A percentile compares a stretch with the other conserved stretches of the same genome.
Evolutionary conservation across 1,140 invertebrate genomes (phyloP).

Genomic region (Leptopilina clavipes): DNA sequence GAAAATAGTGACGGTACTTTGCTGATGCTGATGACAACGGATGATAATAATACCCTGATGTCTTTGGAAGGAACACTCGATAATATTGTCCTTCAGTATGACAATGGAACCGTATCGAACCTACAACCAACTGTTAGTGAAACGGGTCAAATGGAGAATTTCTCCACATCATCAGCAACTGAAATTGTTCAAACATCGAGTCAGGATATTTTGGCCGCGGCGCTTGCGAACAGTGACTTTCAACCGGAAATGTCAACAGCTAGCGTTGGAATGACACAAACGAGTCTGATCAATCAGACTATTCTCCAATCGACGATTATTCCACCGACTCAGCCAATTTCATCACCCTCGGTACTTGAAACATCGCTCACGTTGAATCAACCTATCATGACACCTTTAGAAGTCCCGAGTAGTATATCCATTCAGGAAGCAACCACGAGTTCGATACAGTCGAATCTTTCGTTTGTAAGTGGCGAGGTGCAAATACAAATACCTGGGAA

Average conservation of each 20-base stretch:
- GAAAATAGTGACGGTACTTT: conserved; percentile 80
- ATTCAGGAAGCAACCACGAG: conserved; percentile 67
- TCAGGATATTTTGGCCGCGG: conserved; percentile 85
- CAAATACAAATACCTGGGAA: conserved; percentile 62
- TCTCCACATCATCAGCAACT: conserved; percentile 51
- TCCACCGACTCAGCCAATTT: conserved; percentile 69
- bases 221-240: conserved; percentile 84
- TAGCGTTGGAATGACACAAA: conserved; percentile 61
- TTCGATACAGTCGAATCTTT: conserved; percentile 80
- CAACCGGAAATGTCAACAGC: conserved; percentile 73
- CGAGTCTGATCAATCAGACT: conserved; percentile 68
- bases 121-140: conserved; percentile 48
- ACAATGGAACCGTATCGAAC: conserved; percentile 64
- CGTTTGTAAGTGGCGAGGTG: conserved; percentile 69
- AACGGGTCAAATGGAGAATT: conserved; percentile 47
- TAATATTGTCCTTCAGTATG: conserved; percentile 71
- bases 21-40: conserved; percentile 78
- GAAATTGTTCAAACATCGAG: conserved; percentile 70
- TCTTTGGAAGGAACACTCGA: conserved; percentile 69
- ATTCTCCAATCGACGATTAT: conserved; percentile 70
- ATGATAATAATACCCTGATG: conserved; percentile 81
- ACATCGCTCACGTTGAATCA: conserved; percentile 84
- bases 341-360: conserved; percentile 78
- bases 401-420: conserved; percentile 79
- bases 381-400: conserved; percentile 87